Evolutionary conservation across 2,113 vertebrate species (phyloP), one percentile per base, ranked within the genome.

Genomic region (Indicator maculatus): DNA sequence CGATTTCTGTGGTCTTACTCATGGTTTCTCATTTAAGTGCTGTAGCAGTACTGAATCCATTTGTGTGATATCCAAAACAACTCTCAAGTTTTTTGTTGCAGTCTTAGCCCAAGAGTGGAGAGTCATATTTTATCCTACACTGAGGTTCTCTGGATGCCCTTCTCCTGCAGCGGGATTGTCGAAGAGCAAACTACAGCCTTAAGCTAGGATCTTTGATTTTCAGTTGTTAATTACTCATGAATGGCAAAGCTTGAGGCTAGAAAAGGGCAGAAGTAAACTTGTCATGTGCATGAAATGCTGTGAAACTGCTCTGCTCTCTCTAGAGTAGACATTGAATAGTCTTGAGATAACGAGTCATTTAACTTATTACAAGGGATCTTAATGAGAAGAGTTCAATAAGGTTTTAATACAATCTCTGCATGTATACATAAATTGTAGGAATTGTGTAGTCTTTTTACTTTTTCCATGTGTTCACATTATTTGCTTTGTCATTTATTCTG

Each of bases 401-500:
- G 18, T 84, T 90, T 82, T 21, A 72, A 73, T 50, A 36, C 13
- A 20, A 73, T n/a, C 53, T 71, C 13, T 14, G 20, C 15, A 52
- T 9, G 5, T 16, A 69, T 7, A 72, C 9, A 45, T 56, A 38
- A 75, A 67, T 3, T 52, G 30, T 20, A 81, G 15, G 11, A 30
- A 55, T 81, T 45, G 20, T 1, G 18, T 5, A 89, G 47, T 55
- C 18, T 70, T 83, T 41, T 60, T 44, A 58, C 65, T 65, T 27
- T 31, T 23, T 0, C 3, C 33, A 81, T 96, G 94, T 87, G 36
- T 93, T 69, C 73, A 91, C 39, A 74, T 90, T 93, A 77, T 39
- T 84, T 33, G 39, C 75, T 93, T 81, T 90, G 63, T 89, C 86
- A 97, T 87, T 96, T 96, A 95, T 93, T 97, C 93, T 86, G 28